phyloP scores from a whole-genome alignment of 2,797 vertebrate genomes.

The Aulostomus chinensis region DNA sequence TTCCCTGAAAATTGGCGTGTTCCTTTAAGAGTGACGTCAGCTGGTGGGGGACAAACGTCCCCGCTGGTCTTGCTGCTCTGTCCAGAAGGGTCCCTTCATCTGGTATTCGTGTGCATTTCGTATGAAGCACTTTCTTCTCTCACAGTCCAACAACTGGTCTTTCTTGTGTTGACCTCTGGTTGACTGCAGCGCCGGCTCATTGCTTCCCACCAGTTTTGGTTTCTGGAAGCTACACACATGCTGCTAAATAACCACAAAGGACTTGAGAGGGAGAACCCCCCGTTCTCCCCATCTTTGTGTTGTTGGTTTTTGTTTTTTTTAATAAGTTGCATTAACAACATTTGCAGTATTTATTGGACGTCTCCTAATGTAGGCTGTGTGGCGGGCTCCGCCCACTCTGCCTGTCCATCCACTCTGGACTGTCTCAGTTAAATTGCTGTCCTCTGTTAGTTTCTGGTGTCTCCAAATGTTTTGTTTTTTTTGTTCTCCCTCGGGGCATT shows the following conservation, averaged over 20 bases:
- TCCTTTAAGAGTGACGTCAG: no score
- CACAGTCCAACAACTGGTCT: no score
- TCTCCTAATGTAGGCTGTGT: conserved; percentile 61
- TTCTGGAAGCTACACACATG: conserved; percentile 62
- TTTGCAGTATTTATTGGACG: conserved; percentile 83
- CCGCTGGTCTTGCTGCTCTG: no score
- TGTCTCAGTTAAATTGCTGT: conserved; percentile 72
- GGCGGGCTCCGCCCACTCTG: conserved; percentile 40
- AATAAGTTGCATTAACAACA: conserved; percentile 69
- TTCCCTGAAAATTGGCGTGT: no score
- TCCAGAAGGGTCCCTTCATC: no score
- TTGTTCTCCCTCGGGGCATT: conserved; percentile 79
- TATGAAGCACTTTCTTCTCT: no score
- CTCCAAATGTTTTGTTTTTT: conserved; percentile 49
- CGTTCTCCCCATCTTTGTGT: conserved; percentile 41
- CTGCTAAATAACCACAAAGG: conserved; percentile 66
- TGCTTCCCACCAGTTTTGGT: conserved; percentile 23
- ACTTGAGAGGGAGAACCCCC: conserved; percentile 45
- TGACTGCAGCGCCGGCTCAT: conserved; percentile 33
- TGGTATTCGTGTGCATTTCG: no score
- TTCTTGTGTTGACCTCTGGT: conserved; percentile 46
- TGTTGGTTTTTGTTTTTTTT: conserved; percentile 36
- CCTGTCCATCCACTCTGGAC: conserved; percentile 64
- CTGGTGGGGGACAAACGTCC: no score
- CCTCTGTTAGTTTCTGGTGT: conserved; percentile 74